Base-by-base conservation (phyloP, 2,797 vertebrate genomes). In the Gephyroberyx darwinii region DNA sequence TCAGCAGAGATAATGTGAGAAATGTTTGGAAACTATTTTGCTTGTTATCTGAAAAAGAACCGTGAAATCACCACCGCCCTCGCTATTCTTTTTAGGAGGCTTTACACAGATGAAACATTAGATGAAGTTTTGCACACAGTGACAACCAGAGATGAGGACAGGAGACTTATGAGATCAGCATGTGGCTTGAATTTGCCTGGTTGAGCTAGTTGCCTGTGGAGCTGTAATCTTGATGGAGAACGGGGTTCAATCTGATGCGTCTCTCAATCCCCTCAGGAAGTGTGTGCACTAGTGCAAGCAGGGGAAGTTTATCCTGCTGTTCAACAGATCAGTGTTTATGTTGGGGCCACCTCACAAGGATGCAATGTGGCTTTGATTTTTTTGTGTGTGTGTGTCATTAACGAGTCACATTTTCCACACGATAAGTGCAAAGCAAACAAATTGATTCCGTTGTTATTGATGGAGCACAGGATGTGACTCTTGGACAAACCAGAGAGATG, bases 291-390 rank as follows among this genome's bases (percentile, higher is more conserved):
- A 81, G 82, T 86, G 88, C 86, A 83, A 81, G 80, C 83, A 86
- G 68, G 89, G 90, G 89, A 93, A 90, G 88, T 92, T 89, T 87
- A 91, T 71, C 77, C 85, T 81, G 80, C 79, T 70, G 89, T 77
- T 85, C 74, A 87, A 81, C 77, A 85, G 83, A 88, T 88, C 75
- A 41, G 74, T 93, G 90, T 92, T 94, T 92, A 85, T 82, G 84
- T 84, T 90, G 90, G 86, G 87, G 88, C 84, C 84, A 65, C 86
- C 78, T 80, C 59, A 60, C 57, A 43, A 71, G 69, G 72, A 81
- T 74, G 77, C 68, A 60, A 48, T 75, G 80, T 61, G 43, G 80
- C 69, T 78, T 69, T 78, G 69, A 81, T 69, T 69, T 73, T 59
- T 5, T 26, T 33, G 60, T 72, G 35, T 70, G 39, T 70, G 69